Base-by-base conservation (phyloP, 2,888 invertebrate species). In the Icerya purchasi region DNA sequence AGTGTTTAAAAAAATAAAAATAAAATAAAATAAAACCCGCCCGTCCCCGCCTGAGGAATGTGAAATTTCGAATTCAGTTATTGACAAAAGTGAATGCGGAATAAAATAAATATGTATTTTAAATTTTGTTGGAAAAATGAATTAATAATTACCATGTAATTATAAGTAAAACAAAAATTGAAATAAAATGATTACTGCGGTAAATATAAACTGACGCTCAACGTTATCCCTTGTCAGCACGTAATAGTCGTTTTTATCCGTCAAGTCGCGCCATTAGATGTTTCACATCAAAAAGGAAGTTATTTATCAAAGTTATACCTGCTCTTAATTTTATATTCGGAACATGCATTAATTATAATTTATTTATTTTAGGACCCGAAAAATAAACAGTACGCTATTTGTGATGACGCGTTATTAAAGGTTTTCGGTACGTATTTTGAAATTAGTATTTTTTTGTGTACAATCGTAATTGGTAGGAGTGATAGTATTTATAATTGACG, bases 321-420 rank as follows among this genome's bases (percentile, higher is more conserved):
- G 20, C 24, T 53, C 10, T 22, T 24, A 10, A 22, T 55, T 14
- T 51, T 20, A 54, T 14, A 53, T 22, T 57, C 22, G 25, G 23
- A 25, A 57, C 24, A 10, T 49, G 24, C 50, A 50, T 24, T 58
- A n/a, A n/a, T n/a, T 50, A 52, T 59, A 22, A 19, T 54, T 24
- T 56, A 59, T 50, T 56, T 56, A 56, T 64, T 64, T 61, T 70
- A 80, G 78, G 94, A 94, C 70, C 93, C 92, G 10, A 90, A 86
- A 69, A 93, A 94, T 72, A 91, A 88, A 73, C 92, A 92, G 73
- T 94, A 81, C 69, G 92, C 93, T 65, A 86, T 93, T 67, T 93
- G 93, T 73, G 92, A 94, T 70, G 89, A 87, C 58, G 86, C 91
- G 58, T 75, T 94, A 51, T 75, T 83, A 71, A 88, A 86, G 72